A percentile compares a stretch with the other conserved stretches of the same genome.
phyloP scores from a whole-genome alignment of 2,797 vertebrate genomes.

The Spondyliosoma cantharus region DNA sequence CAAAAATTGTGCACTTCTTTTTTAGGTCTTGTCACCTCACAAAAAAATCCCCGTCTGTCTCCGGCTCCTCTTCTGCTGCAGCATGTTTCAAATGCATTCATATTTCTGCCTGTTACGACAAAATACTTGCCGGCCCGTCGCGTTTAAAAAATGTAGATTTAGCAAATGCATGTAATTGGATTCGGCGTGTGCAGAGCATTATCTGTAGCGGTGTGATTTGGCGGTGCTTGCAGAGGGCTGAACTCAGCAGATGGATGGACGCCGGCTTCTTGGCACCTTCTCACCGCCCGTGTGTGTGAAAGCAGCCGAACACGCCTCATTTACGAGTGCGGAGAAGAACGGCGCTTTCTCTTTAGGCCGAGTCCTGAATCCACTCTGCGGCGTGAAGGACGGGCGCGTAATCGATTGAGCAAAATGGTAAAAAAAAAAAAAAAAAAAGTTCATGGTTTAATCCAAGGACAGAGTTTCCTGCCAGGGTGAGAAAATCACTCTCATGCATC shows the following conservation, averaged over 20 bases:
- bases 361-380: slow-evolving; percentile 9
- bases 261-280: slow-evolving; percentile 67
- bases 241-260: slow-evolving; percentile 74
- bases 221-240: slow-evolving; percentile 57
- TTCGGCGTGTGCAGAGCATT: slow-evolving; percentile 40
- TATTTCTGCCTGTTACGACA: slow-evolving; percentile 31
- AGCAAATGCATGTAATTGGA: slow-evolving; percentile 55
- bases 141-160: slow-evolving; percentile 44
- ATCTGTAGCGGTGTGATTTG: slow-evolving; percentile 59
- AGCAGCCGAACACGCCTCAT: slow-evolving; percentile 53
- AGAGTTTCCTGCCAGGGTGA: not conserved
- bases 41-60: not conserved
- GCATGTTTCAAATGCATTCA: slow-evolving; percentile 26
- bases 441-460: slow-evolving; percentile 42
- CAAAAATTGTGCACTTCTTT: no score
- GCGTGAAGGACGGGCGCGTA: not conserved
- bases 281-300: slow-evolving; percentile 38
- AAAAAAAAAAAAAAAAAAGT: not conserved
- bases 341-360: slow-evolving; percentile 14
- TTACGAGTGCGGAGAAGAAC: slow-evolving; percentile 37
- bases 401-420: slow-evolving; percentile 5
- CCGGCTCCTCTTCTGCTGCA: not conserved
- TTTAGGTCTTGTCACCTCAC: no score
- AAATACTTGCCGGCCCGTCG: slow-evolving; percentile 10
- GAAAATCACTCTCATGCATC: slow-evolving; percentile 5